A percentile compares a stretch with the other conserved stretches of the same genome.
Evolutionary conservation across 2,797 vertebrate genomes (phyloP).

Genomic region (Fringilla coelebs): DNA sequence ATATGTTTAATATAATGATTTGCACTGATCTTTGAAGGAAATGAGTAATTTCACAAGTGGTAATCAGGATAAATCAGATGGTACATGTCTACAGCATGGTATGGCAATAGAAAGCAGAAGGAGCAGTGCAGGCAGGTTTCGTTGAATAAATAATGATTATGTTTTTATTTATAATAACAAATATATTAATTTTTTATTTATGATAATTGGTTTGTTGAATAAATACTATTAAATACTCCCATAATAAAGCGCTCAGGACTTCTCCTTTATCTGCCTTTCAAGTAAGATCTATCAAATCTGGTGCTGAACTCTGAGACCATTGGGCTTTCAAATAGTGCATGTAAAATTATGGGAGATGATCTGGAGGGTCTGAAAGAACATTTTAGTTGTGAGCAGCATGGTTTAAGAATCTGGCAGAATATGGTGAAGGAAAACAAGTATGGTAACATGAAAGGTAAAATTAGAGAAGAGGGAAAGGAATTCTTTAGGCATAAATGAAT

Average conservation of each 20-base stretch:
- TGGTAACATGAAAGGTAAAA: background rate
- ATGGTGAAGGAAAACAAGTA: background rate
- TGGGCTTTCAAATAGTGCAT: background rate
- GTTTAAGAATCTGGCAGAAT: background rate
- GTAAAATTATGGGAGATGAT: background rate
- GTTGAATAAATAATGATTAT: background rate
- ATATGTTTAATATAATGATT: background rate
- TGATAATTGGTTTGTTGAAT: background rate
- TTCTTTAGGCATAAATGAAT: background rate
- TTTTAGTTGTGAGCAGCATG: background rate
- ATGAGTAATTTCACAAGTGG: background rate
- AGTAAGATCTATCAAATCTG: background rate
- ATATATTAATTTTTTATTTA: background rate
- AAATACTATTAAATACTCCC: background rate
- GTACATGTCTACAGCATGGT: background rate
- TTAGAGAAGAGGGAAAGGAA: background rate
- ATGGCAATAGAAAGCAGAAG: background rate
- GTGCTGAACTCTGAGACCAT: background rate
- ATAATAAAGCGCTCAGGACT: rapidly evolving
- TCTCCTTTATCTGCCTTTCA: background rate
- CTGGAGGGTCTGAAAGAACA: background rate
- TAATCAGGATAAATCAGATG: background rate
- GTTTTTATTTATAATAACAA: background rate
- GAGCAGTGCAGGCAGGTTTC: background rate
- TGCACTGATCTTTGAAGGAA: background rate